Conservation (phyloP, 2,113 vertebrate genomes). For the Seriola rivoliana region DNA sequence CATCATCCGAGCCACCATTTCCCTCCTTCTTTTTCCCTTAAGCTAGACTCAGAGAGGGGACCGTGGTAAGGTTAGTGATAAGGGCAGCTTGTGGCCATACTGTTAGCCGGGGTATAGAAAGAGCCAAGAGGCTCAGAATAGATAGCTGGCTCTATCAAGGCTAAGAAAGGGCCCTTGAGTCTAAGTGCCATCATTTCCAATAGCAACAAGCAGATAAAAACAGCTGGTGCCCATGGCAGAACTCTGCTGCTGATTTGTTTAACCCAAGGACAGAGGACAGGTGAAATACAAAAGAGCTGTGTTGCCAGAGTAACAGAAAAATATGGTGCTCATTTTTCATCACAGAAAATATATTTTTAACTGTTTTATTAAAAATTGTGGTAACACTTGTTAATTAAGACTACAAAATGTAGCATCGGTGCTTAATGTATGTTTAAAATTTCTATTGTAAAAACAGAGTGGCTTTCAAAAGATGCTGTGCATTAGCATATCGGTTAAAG, state of each 20-base stretch:
- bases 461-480: neutral
- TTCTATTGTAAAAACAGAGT: neutral
- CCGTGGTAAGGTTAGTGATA: constrained; percentile 60
- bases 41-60: constrained; percentile 51
- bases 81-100: constrained; percentile 65
- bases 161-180: constrained; percentile 68
- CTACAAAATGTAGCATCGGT: neutral
- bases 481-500: constrained; percentile 30
- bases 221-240: constrained; percentile 67
- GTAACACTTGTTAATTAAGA: constrained; percentile 1
- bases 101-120: constrained; percentile 62
- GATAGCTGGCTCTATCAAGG: constrained; percentile 69
- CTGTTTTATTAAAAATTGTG: neutral
- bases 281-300: constrained; percentile 45
- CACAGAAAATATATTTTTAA: neutral
- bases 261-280: constrained; percentile 68
- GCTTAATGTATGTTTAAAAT: constrained; percentile 12
- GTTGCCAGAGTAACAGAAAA: constrained; percentile 47
- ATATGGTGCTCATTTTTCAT: constrained; percentile 20
- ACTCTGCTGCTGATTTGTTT: constrained; percentile 66
- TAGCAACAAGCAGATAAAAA: constrained; percentile 73
- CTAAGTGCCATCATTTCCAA: constrained; percentile 70
- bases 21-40: constrained; percentile 35
- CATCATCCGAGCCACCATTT: constrained; percentile 51
- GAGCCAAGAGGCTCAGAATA: constrained; percentile 63